Evolutionary conservation across 2,113 vertebrate species (phyloP).

Genomic region (Balaeniceps rex): DNA sequence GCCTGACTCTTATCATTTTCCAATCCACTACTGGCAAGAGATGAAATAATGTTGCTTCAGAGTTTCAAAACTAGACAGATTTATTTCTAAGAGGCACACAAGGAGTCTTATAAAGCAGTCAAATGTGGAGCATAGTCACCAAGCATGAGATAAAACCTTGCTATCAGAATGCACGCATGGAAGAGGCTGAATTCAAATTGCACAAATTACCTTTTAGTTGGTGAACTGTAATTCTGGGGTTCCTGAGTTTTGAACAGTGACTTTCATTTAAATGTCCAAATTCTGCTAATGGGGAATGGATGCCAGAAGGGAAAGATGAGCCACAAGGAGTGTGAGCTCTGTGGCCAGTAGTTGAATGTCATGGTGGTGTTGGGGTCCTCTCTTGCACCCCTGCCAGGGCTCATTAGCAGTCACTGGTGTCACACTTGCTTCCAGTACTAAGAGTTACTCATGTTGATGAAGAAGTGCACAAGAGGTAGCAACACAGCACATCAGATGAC

Average conservation of each 20-base stretch:
- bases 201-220: neutral
- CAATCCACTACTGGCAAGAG: slow-evolving; percentile 33
- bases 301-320: neutral
- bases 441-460: neutral
- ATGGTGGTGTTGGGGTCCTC: neutral
- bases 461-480: neutral
- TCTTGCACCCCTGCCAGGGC: neutral
- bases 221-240: neutral
- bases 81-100: neutral
- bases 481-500: neutral
- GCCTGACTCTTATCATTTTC: slow-evolving; percentile 34
- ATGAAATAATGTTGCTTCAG: slow-evolving; percentile 35
- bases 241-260: neutral
- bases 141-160: neutral
- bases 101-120: neutral
- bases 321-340: neutral
- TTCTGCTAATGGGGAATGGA: neutral
- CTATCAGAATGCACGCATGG: neutral
- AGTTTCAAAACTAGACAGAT: slow-evolving; percentile 18
- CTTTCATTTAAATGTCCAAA: neutral
- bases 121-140: neutral
- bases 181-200: neutral
- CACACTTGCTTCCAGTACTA: neutral
- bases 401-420: neutral
- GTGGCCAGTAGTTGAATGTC: neutral